Percentiles rank a stretch among this genome's conserved stretches.
Conservation (phyloP, 2,113 vertebrate species). For the Tupaia chinensis region DNA sequence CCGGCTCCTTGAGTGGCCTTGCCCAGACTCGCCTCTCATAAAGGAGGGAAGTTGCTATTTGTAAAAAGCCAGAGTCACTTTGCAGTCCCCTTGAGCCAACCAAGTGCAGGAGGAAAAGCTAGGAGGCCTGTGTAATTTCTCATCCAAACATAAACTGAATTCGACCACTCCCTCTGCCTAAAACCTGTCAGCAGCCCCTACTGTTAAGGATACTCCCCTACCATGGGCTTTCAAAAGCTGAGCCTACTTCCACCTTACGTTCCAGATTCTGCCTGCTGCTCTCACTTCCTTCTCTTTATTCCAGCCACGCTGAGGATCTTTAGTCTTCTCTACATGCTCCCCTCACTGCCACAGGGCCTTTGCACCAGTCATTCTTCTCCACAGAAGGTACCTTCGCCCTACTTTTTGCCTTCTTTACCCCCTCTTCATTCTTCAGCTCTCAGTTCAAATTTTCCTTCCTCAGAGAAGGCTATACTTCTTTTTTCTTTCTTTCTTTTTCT, state of each 20-base stretch:
- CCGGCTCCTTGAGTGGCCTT: not conserved
- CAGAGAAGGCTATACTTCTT: not conserved
- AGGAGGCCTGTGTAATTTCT: not conserved
- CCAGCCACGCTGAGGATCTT: not conserved
- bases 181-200: not conserved
- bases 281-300: not conserved
- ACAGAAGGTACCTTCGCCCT: not conserved
- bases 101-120: not conserved
- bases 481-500: no score
- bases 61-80: slow-evolving; percentile 28
- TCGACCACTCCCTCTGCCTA: not conserved
- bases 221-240: not conserved
- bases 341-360: not conserved
- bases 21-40: slow-evolving; percentile 3
- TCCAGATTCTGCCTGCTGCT: no score
- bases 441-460: not conserved
- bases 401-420: not conserved
- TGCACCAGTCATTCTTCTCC: not conserved
- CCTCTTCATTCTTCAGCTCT: not conserved
- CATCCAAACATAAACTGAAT: not conserved
- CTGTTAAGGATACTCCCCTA: not conserved
- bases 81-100: slow-evolving; percentile 11
- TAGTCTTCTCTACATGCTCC: rapidly evolving
- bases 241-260: not conserved
- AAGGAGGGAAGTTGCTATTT: not conserved